Base-by-base conservation (phyloP, 2,888 invertebrate genomes). In the Drosophila mayaguana region DNA sequence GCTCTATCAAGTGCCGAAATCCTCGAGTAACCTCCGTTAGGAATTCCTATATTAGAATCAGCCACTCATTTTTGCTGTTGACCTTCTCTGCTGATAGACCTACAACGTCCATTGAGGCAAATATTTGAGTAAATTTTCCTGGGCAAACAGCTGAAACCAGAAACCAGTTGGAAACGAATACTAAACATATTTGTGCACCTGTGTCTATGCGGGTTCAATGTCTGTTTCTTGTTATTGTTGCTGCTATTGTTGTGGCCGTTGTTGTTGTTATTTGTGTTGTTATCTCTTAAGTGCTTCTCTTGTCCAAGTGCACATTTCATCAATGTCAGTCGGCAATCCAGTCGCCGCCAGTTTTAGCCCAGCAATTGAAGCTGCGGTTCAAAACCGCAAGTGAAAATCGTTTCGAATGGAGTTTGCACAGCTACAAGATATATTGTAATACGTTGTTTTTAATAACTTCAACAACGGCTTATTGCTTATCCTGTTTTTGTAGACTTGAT, bases 261-360 rank as follows among this genome's bases (percentile, higher is more conserved):
- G 66, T 36, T 14, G 50, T 60, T 46, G 43, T 70, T 56, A 32
- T 25, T 55, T 55, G 54, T 60, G 25, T 42, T 66, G 67, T 38
- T 50, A 50, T 50, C 57, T 56, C 45, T 57, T 60, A 53, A 67
- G 69, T 69, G 71, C 64, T 73, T 66, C 61, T 64, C 63, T 73
- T 69, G 74, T 66, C 70, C 81, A 86, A 75, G 76, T 80, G 77
- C 71, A 72, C 69, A 88, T 81, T 50, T 50, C 50, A 74, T 79
- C 83, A 86, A 68, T 85, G 82, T 78, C 59, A 69, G 56, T 48
- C 68, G n/a, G 4, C 64, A 62, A 8, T 61, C 63, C 63, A 57
- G 54, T 55, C 55, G 28, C 32, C 59, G 50, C 32, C 50, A 14
- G 34, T 51, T 63, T 46, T 32, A 40, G 57, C 25, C 48, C 25